Evolutionary conservation across 2,113 vertebrate species (phyloP).

Genomic region (Cynopterus brachyotis): DNA sequence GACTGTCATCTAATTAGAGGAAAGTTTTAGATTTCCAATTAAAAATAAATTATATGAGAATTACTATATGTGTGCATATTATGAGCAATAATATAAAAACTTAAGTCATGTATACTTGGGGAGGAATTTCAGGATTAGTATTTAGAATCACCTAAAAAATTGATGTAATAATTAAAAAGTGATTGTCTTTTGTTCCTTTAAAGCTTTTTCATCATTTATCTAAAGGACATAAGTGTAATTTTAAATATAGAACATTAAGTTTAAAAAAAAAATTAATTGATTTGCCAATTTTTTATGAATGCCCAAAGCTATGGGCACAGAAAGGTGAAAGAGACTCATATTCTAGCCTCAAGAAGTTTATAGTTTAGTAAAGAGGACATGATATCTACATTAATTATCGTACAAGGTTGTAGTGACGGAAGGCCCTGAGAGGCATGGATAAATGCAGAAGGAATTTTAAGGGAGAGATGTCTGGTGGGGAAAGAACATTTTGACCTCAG

Average conservation of each 20-base stretch:
- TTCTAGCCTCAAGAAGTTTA: background rate
- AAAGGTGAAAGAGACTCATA: background rate
- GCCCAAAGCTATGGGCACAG: background rate
- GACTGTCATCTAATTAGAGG: conserved; percentile 20
- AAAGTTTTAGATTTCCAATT: conserved; percentile 18
- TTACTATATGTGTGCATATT: background rate
- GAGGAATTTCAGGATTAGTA: conserved; percentile 14
- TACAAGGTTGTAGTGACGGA: background rate
- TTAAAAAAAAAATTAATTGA: background rate
- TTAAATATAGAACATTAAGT: conserved; percentile 10
- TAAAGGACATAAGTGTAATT: background rate
- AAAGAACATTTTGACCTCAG: background rate
- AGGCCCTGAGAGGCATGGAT: background rate
- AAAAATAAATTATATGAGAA: background rate
- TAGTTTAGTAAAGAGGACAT: background rate
- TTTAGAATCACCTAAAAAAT: conserved; percentile 53
- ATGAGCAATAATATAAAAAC: conserved; percentile 1
- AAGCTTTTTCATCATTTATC: background rate
- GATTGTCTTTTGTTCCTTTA: background rate
- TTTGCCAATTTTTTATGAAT: background rate
- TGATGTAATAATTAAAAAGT: background rate
- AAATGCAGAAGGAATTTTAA: background rate
- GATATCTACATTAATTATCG: background rate
- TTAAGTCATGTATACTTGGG: background rate
- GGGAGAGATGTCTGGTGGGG: background rate